Base-by-base conservation (phyloP, 2,888 invertebrate genomes). In the Eulithis testata region DNA sequence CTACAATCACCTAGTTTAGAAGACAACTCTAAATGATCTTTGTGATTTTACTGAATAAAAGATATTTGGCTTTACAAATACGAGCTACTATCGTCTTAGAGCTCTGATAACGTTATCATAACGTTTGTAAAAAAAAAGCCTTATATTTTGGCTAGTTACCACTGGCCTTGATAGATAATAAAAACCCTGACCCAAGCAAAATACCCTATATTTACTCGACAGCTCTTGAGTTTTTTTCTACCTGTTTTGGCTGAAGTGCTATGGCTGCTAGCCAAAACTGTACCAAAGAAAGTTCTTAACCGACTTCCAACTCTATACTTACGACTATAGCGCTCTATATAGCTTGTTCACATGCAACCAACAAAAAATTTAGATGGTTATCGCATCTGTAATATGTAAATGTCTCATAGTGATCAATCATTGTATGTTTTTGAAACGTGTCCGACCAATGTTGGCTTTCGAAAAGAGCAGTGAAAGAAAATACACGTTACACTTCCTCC, bases 171-270 rank as follows among this genome's bases (percentile, higher is more conserved):
- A 31, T 51, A 52, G 43, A 44, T 31, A 51, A 44, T 31, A 51
- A 31, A 44, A 51, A 43, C 50, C 51, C 27, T 59, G 67, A 63
- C 67, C 67, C 60, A 57, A 67, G 50, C 31, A 44, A 67, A 56
- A 57, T 47, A 65, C 12, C 37, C 52, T 60, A 57, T 66, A 63
- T 60, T 57, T 54, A 53, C 59, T 60, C 63, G 66, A 66, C 52
- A 63, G 53, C 63, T 52, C 56, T 45, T 12, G 47, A 63, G 58
- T 67, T 66, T 60, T 65, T 60, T 60, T 67, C 67, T 67, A 64
- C 63, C 67, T 67, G 67, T 67, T 67, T 67, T 63, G 63, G 67
- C 67, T 60, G 60, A 67, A 63, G 63, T 57, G 53, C 60, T 60
- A 60, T 67, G 67, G 67, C 67, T n/a, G 31, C 60, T 37, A 57